Evolutionary conservation across 2,888 invertebrate species (phyloP), one percentile per base, ranked within the genome.

Genomic region (Neocrepidodera transversa): DNA sequence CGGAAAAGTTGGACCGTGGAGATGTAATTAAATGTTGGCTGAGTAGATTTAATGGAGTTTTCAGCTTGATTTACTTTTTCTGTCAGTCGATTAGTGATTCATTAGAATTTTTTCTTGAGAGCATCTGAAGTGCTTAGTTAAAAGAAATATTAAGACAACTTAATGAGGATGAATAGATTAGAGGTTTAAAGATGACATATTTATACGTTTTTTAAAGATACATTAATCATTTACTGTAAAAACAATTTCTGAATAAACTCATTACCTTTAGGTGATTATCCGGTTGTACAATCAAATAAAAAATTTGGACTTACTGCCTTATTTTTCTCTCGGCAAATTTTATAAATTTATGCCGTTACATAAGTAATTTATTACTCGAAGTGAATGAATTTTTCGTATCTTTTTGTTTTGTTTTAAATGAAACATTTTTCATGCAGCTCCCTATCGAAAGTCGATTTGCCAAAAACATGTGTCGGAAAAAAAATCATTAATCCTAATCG

Each of bases 11-110:
- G 65, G 57, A 57, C 67, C 68, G 70, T 65, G 65, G 68, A 71
- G 66, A 72, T 69, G 71, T 71, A 72, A 74, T 74, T 74, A 72
- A 74, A 73, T 73, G 73, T 74, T 72, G 71, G 71, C 71, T 73
- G 71, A 72, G 71, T 73, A 67, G 72, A 72, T 70, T 72, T 73
- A 72, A 73, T 71, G 67, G 70, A 71, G 70, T 74, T 73, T 73
- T 69, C 68, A 62, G 68, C 66, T 71, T 71, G 70, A 72, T 74
- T 73, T 72, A 71, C 68, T 69, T 71, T 70, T 68, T 68, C 66
- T 69, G 68, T 69, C 68, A 69, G 69, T 68, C 65, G 66, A 70
- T 70, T 67, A 66, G 66, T 69, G 69, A 72, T 72, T 72, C 65
- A 66, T 65, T 67, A 66, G 58, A 68, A 68, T 71, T 71, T 70